Base-by-base conservation (phyloP, 2,113 vertebrate species). In the Suricata suricatta region DNA sequence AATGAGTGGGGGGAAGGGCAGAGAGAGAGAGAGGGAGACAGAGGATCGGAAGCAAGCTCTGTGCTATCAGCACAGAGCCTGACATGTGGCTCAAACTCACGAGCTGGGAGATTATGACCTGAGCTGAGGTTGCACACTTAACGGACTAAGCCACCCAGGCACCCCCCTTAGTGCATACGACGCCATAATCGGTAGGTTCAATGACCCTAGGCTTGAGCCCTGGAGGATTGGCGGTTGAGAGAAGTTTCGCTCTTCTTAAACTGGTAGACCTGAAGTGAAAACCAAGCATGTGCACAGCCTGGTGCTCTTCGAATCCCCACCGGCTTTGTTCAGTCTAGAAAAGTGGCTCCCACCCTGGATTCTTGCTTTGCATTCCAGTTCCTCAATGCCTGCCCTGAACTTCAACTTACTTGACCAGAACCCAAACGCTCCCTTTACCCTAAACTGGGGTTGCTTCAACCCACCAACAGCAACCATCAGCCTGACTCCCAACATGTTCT, bases 241-340 rank as follows among this genome's bases (percentile, higher is more conserved):
- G 60, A 88, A 88, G 38, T 71, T 44, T 85, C 52, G 35, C 14
- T 76, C 66, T 41, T 95, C 80, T 93, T 86, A 93, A 93, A 52
- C 21, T 41, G 38, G 21, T 27, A 85, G 33, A 85, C 14, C 15
- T 52, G 76, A 81, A 68, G 74, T 63, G 41, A 96, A 72, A 17
- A 15, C 54, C 74, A 54, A 72, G 33, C 11, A 41, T 29, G 47
- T 12, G 76, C 80, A 90, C 23, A 54, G 38, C 52, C 57, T 68
- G 38, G 35, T 41, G 74, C 47, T 11, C n/a, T 95, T 88, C 60
- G 77, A 76, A 84, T 52, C 69, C 57, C 60, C 68, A 79, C 27
- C 63, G 16, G 41, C 15, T 76, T 88, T 77, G 19, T 35, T 95
- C 60, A 41, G 60, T 63, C 33, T 88, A n/a, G 60, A 88, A 92